Conservation (phyloP, 2,797 vertebrate species). For the Anisognathus igniventris region DNA sequence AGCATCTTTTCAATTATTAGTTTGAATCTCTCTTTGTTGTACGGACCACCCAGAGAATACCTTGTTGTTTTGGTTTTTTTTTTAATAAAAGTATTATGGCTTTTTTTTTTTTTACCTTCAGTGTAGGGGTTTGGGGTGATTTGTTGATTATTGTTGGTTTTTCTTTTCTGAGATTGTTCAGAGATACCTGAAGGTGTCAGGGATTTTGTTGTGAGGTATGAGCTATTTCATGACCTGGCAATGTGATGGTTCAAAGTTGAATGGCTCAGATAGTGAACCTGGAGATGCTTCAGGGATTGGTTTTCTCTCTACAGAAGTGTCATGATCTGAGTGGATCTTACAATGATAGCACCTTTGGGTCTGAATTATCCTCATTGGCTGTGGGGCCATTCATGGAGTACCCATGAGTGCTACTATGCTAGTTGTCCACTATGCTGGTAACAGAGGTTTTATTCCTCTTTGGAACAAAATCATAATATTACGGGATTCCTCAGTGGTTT, state of each 20-base stretch:
- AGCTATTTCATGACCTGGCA: neutral
- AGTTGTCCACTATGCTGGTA: neutral
- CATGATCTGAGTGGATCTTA: rapidly evolving
- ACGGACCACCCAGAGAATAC: neutral
- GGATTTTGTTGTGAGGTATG: neutral
- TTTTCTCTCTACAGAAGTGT: neutral
- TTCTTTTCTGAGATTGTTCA: neutral
- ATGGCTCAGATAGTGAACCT: neutral
- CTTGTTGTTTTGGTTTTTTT: no score
- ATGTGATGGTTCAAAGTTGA: neutral
- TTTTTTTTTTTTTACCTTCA: neutral
- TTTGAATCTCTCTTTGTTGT: neutral
- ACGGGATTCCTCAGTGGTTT: neutral
- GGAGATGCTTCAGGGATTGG: neutral
- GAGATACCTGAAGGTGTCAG: neutral
- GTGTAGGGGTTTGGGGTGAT: neutral
- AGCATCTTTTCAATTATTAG: neutral
- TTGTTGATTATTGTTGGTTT: neutral
- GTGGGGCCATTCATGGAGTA: neutral
- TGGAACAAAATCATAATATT: neutral
- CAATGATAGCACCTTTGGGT: neutral
- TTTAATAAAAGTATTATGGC: neutral
- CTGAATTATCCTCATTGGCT: neutral
- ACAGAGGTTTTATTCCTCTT: neutral
- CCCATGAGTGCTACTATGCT: rapidly evolving